Conservation (phyloP, 2,113 vertebrate species). For the Corythornis cristatus region DNA sequence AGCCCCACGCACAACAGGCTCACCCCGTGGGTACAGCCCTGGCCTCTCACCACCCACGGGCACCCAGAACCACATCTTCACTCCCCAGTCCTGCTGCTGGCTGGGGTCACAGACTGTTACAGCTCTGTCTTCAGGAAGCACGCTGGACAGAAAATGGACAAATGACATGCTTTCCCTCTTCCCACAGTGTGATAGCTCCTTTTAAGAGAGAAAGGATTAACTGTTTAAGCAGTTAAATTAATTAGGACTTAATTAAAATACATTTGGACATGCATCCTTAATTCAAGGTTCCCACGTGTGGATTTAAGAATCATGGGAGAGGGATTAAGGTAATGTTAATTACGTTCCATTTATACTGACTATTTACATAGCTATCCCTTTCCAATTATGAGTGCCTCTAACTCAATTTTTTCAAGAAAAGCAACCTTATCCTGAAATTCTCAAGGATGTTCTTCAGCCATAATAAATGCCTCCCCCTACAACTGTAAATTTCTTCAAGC, state of each 20-base stretch:
- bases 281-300: background rate
- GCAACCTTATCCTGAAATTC: background rate
- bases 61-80: accelerated
- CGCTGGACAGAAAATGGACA: background rate
- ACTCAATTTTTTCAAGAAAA: conserved; percentile 5
- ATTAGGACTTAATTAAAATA: conserved; percentile 39
- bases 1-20: background rate
- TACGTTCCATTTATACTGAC: background rate
- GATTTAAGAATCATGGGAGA: conserved; percentile 28
- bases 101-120: accelerated
- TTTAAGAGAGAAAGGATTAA: background rate
- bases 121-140: accelerated
- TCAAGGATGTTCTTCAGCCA: background rate
- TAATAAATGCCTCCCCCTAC: background rate
- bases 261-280: conserved; percentile 25
- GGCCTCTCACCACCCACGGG: accelerated
- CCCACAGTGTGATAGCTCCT: background rate
- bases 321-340: conserved; percentile 32
- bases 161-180: background rate
- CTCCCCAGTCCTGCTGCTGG: background rate
- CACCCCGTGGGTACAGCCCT: background rate
- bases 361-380: conserved; percentile 11
- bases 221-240: background rate
- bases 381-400: background rate
- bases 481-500: background rate